A percentile compares a stretch with the other conserved stretches of the same genome.
phyloP scores from a whole-genome alignment of 2,888 invertebrate species.

The Steinernema hermaphroditum region DNA sequence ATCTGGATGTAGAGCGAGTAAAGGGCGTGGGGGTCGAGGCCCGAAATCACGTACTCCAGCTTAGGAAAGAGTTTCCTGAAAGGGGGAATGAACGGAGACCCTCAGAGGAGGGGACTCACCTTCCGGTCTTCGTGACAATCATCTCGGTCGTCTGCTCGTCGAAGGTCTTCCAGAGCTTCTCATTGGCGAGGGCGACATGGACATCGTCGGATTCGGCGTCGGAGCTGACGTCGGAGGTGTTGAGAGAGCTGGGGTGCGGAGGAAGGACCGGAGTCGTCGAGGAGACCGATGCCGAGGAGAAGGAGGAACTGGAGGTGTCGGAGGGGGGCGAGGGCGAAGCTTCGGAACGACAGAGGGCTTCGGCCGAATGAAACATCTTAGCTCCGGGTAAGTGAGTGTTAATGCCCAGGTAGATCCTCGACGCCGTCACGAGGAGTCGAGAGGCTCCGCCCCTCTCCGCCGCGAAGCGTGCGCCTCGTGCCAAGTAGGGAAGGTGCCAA shows the following conservation, averaged over 20 bases:
- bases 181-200: background rate
- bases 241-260: slow-evolving; percentile 26
- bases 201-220: background rate
- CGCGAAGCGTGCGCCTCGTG: slow-evolving; percentile 14
- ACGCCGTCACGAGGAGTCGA: background rate
- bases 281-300: slow-evolving; percentile 9
- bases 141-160: slow-evolving; percentile 94
- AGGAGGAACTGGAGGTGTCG: background rate
- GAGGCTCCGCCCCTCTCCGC: background rate
- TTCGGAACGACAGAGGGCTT: slow-evolving; percentile 6
- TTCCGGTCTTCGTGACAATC: slow-evolving; percentile 97
- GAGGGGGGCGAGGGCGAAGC: slow-evolving; percentile 12
- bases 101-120: slow-evolving; percentile 72
- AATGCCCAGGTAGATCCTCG: slow-evolving; percentile 6
- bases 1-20: slow-evolving; percentile 86
- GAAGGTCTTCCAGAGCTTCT: slow-evolving; percentile 80
- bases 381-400: slow-evolving; percentile 6
- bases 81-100: background rate
- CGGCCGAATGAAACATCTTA: background rate
- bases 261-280: slow-evolving; percentile 26
- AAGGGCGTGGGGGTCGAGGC: slow-evolving; percentile 79
- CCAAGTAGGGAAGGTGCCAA: slow-evolving; percentile 5
- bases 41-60: slow-evolving; percentile 71
- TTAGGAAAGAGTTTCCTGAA: slow-evolving; percentile 28
- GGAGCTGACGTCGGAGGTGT: background rate